Evolutionary conservation across 2,888 invertebrate genomes (phyloP).

Genomic region (Tupiocoris notatus): DNA sequence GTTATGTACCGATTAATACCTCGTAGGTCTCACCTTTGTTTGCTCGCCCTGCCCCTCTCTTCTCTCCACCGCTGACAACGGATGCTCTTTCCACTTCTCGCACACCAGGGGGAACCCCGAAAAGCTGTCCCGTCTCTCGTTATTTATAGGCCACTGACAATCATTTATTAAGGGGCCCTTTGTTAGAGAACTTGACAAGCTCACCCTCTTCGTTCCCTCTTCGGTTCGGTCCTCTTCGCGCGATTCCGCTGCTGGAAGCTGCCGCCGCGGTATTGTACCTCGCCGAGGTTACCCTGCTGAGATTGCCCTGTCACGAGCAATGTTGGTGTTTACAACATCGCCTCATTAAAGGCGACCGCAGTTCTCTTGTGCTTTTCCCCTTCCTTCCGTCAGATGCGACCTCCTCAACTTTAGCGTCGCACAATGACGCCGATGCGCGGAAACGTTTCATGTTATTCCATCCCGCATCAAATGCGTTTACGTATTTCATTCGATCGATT

Average conservation of each 20-base stretch:
- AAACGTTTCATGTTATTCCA: no score
- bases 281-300: slow-evolving; percentile 20
- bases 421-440: no score
- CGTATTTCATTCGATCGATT: no score
- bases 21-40: slow-evolving; percentile 38
- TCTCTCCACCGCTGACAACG: not conserved
- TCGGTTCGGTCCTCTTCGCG: not conserved
- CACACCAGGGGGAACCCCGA: not conserved
- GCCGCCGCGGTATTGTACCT: not conserved
- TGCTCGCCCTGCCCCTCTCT: slow-evolving; percentile 1
- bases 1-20: slow-evolving; percentile 44
- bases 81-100: not conserved
- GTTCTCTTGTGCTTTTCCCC: slow-evolving; percentile 13
- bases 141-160: slow-evolving; percentile 42
- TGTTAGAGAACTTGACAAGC: slow-evolving; percentile 34
- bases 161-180: slow-evolving; percentile 38
- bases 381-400: not conserved
- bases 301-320: slow-evolving; percentile 44
- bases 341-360: slow-evolving; percentile 42
- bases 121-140: slow-evolving; percentile 17
- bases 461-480: no score
- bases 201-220: not conserved
- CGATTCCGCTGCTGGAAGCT: slow-evolving; percentile 3
- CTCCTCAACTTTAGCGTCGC: not conserved
- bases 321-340: slow-evolving; percentile 42